A percentile compares a stretch with the other conserved stretches of the same genome.
These are phyloP conservation scores for Babylonia areolata DNA, from an alignment of 1,140 invertebrate genomes.

Conservation along the genomic window DNA sequence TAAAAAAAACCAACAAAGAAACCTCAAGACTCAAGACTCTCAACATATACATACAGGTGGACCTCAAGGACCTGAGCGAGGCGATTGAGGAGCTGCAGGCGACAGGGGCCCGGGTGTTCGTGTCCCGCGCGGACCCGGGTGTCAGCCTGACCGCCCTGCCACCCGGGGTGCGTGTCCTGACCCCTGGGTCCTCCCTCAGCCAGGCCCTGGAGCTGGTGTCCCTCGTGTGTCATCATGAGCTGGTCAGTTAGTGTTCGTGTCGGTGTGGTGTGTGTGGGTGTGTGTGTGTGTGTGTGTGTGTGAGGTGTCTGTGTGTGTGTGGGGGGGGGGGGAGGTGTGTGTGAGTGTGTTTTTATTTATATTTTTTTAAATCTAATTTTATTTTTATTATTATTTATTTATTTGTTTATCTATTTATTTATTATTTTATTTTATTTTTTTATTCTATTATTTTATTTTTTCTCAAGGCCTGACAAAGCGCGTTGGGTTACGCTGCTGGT, in stretches of 20 bases:
- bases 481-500: no score
- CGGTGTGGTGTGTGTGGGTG: not conserved
- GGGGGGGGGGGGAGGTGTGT: no score
- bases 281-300: slow-evolving; percentile 13
- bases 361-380: no score
- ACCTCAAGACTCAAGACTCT: no score
- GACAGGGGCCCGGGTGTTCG: slow-evolving; percentile 19
- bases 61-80: not conserved
- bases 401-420: no score
- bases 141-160: not conserved
- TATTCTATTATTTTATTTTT: no score
- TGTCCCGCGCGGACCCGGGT: not conserved
- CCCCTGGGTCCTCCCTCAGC: not conserved
- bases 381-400: no score
- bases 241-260: slow-evolving; percentile 9
- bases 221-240: slow-evolving; percentile 13
- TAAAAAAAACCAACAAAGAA: no score
- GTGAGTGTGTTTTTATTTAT: no score
- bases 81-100: not conserved
- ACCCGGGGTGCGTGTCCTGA: not conserved
- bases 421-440: no score
- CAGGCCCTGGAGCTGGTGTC: slow-evolving; percentile 23
- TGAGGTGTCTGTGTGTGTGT: not conserved
- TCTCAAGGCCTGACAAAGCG: no score
- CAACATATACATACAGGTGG: no score